Conservation (phyloP, 1,140 invertebrate species). For the Drosophila seguyi region DNA sequence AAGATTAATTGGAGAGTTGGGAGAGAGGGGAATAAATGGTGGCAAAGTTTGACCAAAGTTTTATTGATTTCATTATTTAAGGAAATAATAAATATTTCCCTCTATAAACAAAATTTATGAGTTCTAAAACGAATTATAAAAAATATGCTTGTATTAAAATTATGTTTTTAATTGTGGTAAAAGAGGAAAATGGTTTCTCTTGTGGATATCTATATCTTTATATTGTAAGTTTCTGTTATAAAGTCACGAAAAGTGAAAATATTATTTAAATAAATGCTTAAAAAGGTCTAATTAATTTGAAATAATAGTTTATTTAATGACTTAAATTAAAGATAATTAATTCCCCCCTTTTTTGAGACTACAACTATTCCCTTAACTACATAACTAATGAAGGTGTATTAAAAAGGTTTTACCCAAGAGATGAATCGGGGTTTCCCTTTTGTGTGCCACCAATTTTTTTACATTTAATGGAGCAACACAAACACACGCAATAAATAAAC, state of each 20-base stretch:
- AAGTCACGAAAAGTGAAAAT: too few relatives aligned
- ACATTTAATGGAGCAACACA: conserved; percentile 26
- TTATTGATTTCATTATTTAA: neutral
- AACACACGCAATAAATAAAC: conserved; percentile 68
- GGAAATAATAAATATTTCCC: too few relatives aligned
- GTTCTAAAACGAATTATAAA: neutral
- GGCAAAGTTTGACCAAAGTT: conserved; percentile 10
- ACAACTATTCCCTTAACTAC: neutral
- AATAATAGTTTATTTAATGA: too few relatives aligned
- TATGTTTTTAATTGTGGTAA: too few relatives aligned
- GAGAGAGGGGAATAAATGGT: neutral
- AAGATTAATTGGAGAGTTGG: conserved; percentile 33
- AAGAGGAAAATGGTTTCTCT: neutral
- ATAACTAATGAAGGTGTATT: neutral
- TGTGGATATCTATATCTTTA: neutral
- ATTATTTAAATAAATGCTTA: too few relatives aligned
- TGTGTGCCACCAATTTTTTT: conserved; percentile 6
- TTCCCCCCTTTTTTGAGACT: neutral
- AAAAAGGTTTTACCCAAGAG: conserved; percentile 3
- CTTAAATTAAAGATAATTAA: neutral
- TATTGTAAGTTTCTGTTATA: neutral
- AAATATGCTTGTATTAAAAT: neutral
- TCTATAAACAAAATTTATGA: too few relatives aligned
- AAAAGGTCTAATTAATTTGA: too few relatives aligned
- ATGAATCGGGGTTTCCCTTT: conserved; percentile 22